Evolutionary conservation across 2,113 vertebrate genomes (phyloP).

Genomic region (Morone chrysops): DNA sequence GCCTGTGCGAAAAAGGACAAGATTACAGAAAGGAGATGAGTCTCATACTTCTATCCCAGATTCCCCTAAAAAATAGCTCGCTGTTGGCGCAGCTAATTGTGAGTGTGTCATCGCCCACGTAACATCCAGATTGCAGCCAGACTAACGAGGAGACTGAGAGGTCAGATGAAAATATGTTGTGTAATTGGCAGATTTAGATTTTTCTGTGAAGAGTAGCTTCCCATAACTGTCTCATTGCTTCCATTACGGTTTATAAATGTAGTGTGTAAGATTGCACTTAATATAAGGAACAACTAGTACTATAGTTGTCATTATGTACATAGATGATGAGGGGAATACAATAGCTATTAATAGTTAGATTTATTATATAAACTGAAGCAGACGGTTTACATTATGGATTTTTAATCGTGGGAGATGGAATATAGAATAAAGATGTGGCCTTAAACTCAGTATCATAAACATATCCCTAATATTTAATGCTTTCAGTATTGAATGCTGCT

Average conservation of each 20-base stretch:
- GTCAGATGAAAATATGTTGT: constrained; percentile 63
- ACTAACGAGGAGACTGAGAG: constrained; percentile 47
- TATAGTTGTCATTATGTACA: background rate
- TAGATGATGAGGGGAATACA: background rate
- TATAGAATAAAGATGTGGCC: background rate
- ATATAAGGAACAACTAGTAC: background rate
- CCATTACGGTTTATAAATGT: background rate
- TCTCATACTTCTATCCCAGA: background rate
- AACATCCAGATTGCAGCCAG: constrained; percentile 55
- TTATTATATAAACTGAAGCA: background rate
- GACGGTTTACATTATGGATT: background rate
- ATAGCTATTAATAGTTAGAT: background rate
- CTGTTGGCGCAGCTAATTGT: constrained; percentile 39
- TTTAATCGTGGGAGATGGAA: background rate
- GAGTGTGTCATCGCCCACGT: constrained; percentile 51
- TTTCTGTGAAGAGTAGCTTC: background rate
- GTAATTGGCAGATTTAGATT: constrained; percentile 40
- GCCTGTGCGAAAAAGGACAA: background rate
- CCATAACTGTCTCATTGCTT: background rate
- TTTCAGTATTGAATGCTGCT: no score
- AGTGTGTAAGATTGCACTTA: background rate
- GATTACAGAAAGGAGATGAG: constrained; percentile 16
- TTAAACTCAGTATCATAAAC: no score
- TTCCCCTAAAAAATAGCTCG: constrained; percentile 45
- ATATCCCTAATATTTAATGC: no score